Evolutionary conservation across 2,888 invertebrate species (phyloP).

Genomic region (Gymnosoma rotundatum): DNA sequence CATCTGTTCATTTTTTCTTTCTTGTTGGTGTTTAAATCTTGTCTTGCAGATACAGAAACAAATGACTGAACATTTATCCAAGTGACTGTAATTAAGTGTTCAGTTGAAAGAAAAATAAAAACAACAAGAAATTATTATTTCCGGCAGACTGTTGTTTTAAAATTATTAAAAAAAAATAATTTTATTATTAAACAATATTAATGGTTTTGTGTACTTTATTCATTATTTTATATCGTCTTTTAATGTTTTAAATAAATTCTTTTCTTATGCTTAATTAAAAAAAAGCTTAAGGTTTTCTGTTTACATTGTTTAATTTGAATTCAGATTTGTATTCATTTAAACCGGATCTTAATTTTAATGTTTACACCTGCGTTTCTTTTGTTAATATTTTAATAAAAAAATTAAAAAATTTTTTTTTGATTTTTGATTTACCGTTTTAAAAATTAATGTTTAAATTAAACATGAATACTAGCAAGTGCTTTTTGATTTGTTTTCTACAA

Average conservation of each 20-base stretch:
- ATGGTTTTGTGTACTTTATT: constrained; percentile 14
- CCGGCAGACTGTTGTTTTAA: constrained; percentile 51
- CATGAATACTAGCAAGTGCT: too few relatives aligned
- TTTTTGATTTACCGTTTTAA: too few relatives aligned
- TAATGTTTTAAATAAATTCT: constrained; percentile 8
- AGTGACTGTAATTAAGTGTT: constrained; percentile 28
- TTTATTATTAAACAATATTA: constrained; percentile 38
- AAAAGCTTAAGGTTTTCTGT: neutral
- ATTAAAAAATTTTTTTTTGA: too few relatives aligned
- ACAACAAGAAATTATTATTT: constrained; percentile 39
- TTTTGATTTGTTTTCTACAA: too few relatives aligned
- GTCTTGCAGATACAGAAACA: constrained; percentile 21
- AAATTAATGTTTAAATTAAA: too few relatives aligned
- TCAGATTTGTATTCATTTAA: neutral
- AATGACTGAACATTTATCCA: constrained; percentile 25
- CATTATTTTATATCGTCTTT: constrained; percentile 9
- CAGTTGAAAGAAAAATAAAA: constrained; percentile 6
- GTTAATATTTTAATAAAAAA: too few relatives aligned
- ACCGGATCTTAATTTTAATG: neutral
- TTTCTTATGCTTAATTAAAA: neutral
- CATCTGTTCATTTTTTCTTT: neutral
- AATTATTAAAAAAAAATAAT: constrained; percentile 14
- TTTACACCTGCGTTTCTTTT: neutral
- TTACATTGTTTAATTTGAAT: neutral
- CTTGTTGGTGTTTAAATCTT: constrained; percentile 37